Evolutionary conservation across 1,140 invertebrate genomes (phyloP), one percentile per base, ranked within the genome.

Genomic region (Anastrepha obliqua): DNA sequence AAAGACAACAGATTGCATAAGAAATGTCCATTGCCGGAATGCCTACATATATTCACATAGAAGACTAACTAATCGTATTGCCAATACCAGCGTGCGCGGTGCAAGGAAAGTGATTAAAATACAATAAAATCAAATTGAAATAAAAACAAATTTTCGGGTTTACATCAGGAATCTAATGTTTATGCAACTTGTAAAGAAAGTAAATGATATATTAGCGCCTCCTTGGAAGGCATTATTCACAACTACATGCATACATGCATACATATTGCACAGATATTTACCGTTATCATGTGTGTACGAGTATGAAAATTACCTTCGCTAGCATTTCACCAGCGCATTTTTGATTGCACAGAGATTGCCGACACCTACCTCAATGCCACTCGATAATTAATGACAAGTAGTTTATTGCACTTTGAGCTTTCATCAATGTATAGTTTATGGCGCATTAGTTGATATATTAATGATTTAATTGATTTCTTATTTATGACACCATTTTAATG

Each of bases 1-100:
- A 81, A 81, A 81, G 74, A 47, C 74, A 55, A 81, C 6, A 81
- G 7, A 42, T 81, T 81, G 74, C 74, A 81, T 81, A 81, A 81
- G 47, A 20, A 81, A 81, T 81, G 44, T 81, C 74, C 51, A 81
- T 81, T 55, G 47, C n/a, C 44, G 47, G 74, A 62, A 62, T 62
- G 15, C 13, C 9, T 62, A 62, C 9, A 62, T 5, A 15, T 62
- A 4, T 62, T 1, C 15, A 3, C 64, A 29, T 67, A 39, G 29
- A 67, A 39, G 11, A 39, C 3, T 5, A 7, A 20, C 44, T 42
- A 47, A 74, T 44, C 67, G 39, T 39, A 11, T 44, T 9, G 42
- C 9, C 39, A 39, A 51, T 78, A 8, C 3, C 74, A 9, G 60
- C 60, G n/a, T 17, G 13, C 60, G 47, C 17, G 7, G 39, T 42